These are phyloP conservation scores for Scaptomyza graminum DNA, from an alignment of 1,140 invertebrate genomes.

Conservation along the genomic window DNA sequence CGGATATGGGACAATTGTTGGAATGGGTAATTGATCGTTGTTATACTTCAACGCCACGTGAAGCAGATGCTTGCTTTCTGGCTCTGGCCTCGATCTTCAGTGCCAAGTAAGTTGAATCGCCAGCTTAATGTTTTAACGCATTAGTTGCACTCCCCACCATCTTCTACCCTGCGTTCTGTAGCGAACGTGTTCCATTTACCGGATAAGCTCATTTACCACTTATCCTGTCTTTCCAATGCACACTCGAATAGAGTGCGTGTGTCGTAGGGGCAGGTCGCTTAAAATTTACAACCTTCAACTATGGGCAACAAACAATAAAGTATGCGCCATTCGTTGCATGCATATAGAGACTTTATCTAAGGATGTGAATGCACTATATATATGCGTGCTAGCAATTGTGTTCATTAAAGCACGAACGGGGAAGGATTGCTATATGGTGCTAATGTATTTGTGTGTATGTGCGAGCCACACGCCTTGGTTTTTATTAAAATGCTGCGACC, in stretches of 20 bases:
- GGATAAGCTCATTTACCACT: not conserved
- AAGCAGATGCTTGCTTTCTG: slow-evolving; percentile 97
- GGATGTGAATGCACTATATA: not conserved
- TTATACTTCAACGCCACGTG: slow-evolving; percentile 94
- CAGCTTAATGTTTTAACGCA: slow-evolving; percentile 52
- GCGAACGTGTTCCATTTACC: slow-evolving; percentile 36
- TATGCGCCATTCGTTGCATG: slow-evolving; percentile 11
- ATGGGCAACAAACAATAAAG: slow-evolving; percentile 8
- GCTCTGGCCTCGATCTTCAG: slow-evolving; percentile 98
- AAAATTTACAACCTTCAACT: slow-evolving; percentile 48
- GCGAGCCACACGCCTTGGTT: not conserved
- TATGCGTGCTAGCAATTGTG: slow-evolving; percentile 6
- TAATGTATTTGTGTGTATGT: not conserved
- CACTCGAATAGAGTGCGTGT: too few relatives aligned
- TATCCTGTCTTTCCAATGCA: slow-evolving; percentile 4
- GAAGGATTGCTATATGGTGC: not conserved
- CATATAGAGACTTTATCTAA: not conserved
- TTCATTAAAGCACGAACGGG: not conserved
- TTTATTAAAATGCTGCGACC: too few relatives aligned
- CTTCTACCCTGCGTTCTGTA: not conserved
- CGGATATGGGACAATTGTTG: slow-evolving; percentile 95
- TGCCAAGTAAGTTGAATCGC: slow-evolving; percentile 89
- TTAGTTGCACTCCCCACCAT: slow-evolving; percentile 27
- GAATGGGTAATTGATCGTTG: slow-evolving; percentile 99
- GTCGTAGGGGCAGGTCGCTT: slow-evolving; percentile 14